These are phyloP conservation scores for Lochmaea crataegi DNA, from an alignment of 2,888 invertebrate species.

Conservation along the genomic window DNA sequence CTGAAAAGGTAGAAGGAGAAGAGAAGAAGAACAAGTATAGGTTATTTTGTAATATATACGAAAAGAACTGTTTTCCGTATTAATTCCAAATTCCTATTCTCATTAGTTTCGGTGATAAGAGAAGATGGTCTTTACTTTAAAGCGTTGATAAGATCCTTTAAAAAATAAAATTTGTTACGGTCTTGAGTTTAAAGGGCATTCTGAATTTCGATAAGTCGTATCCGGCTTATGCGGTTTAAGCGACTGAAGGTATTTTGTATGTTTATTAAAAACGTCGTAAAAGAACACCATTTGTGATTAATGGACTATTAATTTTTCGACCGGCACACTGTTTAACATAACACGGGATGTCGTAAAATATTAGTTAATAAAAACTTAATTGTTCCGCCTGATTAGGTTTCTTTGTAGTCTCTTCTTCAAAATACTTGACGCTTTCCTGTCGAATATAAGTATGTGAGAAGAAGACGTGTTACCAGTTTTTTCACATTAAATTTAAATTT, in stretches of 20 bases:
- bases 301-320: conserved; percentile 36
- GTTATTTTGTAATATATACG: too few species aligned
- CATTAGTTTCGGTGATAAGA: too few species aligned
- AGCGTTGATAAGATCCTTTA: neutral
- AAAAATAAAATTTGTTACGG: neutral
- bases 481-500: too few species aligned
- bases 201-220: conserved; percentile 39
- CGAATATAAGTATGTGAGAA: neutral
- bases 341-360: conserved; percentile 42
- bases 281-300: conserved; percentile 37
- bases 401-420: conserved; percentile 20
- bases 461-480: too few species aligned
- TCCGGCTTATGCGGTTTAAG: conserved; percentile 32
- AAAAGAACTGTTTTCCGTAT: too few species aligned
- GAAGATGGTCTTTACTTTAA: neutral
- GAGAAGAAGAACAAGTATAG: too few species aligned
- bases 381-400: conserved; percentile 35
- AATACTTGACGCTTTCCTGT: conserved; percentile 8
- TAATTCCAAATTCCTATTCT: too few species aligned
- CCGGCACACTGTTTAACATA: neutral
- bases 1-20: too few species aligned
- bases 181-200: conserved; percentile 21
- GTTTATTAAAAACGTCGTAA: conserved; percentile 42
- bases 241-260: conserved; percentile 31
- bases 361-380: conserved; percentile 41